These are phyloP conservation scores for Drosophila nigromelanica DNA, from an alignment of 1,140 invertebrate species.

Conservation along the genomic window DNA sequence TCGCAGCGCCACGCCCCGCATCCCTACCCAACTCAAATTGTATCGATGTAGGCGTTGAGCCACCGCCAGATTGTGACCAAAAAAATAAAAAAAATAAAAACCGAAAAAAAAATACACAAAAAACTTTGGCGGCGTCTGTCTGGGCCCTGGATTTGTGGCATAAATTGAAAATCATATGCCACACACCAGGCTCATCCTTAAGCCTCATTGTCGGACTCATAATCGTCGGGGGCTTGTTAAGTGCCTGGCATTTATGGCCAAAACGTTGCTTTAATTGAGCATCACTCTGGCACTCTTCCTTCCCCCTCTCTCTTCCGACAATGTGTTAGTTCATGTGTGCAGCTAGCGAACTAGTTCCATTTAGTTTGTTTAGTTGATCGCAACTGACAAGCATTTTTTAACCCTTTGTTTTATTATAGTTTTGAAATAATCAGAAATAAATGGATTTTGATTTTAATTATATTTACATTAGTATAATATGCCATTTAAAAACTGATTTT, in stretches of 20 bases:
- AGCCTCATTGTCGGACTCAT: constrained; percentile 36
- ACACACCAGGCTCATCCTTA: constrained; percentile 18
- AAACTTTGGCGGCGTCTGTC: constrained; percentile 40
- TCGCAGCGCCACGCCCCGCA: constrained; percentile 4
- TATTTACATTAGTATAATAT: too few species aligned
- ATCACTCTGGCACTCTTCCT: neutral
- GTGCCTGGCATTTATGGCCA: constrained; percentile 38
- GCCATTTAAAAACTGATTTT: too few species aligned
- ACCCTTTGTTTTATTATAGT: too few species aligned
- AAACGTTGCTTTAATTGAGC: constrained; percentile 50
- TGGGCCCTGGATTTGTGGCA: constrained; percentile 65
- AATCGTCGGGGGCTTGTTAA: constrained; percentile 46
- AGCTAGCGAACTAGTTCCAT: neutral
- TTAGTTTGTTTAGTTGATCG: neutral
- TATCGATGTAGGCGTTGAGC: constrained; percentile 44
- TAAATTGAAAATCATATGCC: constrained; percentile 80
- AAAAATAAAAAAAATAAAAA: constrained; percentile 2
- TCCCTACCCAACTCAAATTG: neutral
- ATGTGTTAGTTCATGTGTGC: neutral
- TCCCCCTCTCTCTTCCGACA: neutral
- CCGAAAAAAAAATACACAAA: neutral
- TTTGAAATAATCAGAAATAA: too few species aligned
- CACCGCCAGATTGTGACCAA: constrained; percentile 31
- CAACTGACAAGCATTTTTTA: too few species aligned
- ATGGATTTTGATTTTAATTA: too few species aligned